These are phyloP conservation scores for Margaritifera margaritifera DNA, from an alignment of 2,888 invertebrate genomes.

Conservation along the genomic window DNA sequence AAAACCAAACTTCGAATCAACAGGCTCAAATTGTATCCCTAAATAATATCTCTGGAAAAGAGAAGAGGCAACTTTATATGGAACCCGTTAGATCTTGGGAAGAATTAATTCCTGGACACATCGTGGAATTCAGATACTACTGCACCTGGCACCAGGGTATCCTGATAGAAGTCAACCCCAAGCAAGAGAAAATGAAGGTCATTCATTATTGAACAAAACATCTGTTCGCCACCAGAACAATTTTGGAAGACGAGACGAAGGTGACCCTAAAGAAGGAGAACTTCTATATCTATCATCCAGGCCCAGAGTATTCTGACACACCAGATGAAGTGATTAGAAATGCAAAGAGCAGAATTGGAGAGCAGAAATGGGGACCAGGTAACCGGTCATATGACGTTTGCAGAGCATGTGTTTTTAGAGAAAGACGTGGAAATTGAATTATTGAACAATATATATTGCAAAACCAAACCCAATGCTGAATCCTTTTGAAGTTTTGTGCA, in stretches of 20 bases:
- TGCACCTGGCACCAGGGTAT: conserved; percentile 13
- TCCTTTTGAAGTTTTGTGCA: too few species aligned
- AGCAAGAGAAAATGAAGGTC: conserved; percentile 4
- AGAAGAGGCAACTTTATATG: background rate
- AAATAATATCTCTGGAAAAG: too few species aligned
- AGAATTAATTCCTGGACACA: conserved; percentile 15
- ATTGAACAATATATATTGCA: too few species aligned
- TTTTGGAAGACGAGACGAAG: conserved; percentile 4
- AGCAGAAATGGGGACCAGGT: background rate
- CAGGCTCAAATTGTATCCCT: too few species aligned
- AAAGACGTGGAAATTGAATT: too few species aligned
- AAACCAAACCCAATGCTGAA: too few species aligned
- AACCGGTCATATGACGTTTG: conserved; percentile 12
- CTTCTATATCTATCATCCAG: conserved; percentile 15
- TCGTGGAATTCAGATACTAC: conserved; percentile 11
- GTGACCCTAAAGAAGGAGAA: conserved; percentile 4
- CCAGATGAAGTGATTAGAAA: background rate
- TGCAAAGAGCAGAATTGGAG: conserved; percentile 7
- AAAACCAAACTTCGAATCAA: background rate
- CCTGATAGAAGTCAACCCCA: conserved; percentile 8
- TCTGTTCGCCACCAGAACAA: background rate
- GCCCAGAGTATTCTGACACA: conserved; percentile 8
- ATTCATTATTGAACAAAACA: conserved; percentile 17
- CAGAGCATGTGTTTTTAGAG: conserved; percentile 1
- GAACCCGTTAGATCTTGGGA: conserved; percentile 11